Evolutionary conservation across 2,888 invertebrate genomes (phyloP).

Genomic region (Chalcosyrphus nemorum): DNA sequence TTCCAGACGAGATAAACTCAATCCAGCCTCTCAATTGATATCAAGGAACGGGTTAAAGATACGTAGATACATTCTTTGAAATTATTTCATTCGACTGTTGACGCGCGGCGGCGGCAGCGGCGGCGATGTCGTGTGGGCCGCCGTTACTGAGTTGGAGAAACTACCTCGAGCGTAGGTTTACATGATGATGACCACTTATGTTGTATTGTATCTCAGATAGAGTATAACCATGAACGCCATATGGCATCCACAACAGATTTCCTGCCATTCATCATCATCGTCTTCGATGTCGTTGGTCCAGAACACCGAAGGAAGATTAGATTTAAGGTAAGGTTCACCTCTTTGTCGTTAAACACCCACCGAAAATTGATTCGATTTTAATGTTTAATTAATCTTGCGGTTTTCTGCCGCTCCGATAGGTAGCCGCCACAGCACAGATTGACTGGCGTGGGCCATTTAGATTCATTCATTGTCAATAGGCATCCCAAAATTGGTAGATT

Average conservation of each 20-base stretch:
- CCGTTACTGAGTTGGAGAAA: conserved; percentile 38
- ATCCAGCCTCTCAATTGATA: conserved; percentile 20
- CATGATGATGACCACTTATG: conserved; percentile 69
- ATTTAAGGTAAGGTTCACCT: conserved; percentile 17
- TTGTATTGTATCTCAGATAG: conserved; percentile 37
- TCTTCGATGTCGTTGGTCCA: not conserved
- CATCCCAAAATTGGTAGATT: conserved; percentile 45
- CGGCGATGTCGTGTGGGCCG: conserved; percentile 40
- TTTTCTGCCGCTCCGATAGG: not conserved
- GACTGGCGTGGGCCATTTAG: conserved; percentile 37
- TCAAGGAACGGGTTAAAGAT: not conserved
- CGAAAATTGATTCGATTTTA: conserved; percentile 60
- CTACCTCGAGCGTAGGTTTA: conserved; percentile 46
- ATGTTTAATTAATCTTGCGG: conserved; percentile 49
- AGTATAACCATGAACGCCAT: conserved; percentile 33
- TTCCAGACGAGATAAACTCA: conserved; percentile 35
- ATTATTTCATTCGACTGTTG: conserved; percentile 31
- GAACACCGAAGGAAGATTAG: conserved; percentile 17
- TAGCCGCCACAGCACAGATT: not conserved
- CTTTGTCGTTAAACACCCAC: conserved; percentile 53
- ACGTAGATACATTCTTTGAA: conserved; percentile 7
- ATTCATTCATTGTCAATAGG: conserved; percentile 52
- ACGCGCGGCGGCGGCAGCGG: not conserved
- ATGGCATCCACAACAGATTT: conserved; percentile 43
- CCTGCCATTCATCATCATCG: conserved; percentile 65